Conservation (phyloP, 2,113 vertebrate species). For the Isichthys henryi region DNA sequence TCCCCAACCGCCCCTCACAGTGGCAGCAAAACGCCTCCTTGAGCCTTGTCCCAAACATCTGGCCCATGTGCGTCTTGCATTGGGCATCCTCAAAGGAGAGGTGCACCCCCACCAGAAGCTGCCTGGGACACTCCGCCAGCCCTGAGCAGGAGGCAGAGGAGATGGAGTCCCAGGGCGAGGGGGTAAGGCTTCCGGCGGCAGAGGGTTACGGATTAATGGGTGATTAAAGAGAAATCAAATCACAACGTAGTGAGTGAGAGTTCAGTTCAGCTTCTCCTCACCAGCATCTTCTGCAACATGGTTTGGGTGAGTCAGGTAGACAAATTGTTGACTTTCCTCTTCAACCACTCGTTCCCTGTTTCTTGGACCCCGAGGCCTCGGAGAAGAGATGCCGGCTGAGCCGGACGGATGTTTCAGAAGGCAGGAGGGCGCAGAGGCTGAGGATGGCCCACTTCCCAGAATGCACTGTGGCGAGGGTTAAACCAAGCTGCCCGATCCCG, state of each 20-base stretch:
- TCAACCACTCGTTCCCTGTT: constrained; percentile 34
- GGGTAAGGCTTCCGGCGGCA: constrained; percentile 42
- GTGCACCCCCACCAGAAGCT: constrained; percentile 42
- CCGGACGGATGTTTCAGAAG: constrained; percentile 39
- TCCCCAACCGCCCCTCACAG: constrained; percentile 42
- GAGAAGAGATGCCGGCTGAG: constrained; percentile 33
- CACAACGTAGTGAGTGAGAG: background rate
- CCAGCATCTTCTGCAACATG: no score
- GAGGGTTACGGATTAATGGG: background rate
- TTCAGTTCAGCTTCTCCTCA: background rate
- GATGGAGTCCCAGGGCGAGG: constrained; percentile 43
- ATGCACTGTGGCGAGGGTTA: constrained; percentile 28
- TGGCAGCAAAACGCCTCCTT: constrained; percentile 49
- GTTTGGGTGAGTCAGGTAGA: background rate
- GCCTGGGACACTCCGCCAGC: constrained; percentile 45
- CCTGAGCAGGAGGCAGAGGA: constrained; percentile 59
- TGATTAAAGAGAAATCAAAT: background rate
- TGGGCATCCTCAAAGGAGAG: constrained; percentile 55
- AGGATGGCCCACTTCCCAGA: constrained; percentile 26
- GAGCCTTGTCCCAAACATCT: constrained; percentile 53
- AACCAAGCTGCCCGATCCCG: constrained; percentile 48
- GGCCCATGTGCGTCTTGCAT: constrained; percentile 52
- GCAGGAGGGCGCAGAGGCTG: constrained; percentile 44
- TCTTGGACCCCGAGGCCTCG: constrained; percentile 36
- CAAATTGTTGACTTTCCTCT: background rate